Base-by-base conservation (phyloP, 2,113 vertebrate species). In the Neofelis nebulosa region DNA sequence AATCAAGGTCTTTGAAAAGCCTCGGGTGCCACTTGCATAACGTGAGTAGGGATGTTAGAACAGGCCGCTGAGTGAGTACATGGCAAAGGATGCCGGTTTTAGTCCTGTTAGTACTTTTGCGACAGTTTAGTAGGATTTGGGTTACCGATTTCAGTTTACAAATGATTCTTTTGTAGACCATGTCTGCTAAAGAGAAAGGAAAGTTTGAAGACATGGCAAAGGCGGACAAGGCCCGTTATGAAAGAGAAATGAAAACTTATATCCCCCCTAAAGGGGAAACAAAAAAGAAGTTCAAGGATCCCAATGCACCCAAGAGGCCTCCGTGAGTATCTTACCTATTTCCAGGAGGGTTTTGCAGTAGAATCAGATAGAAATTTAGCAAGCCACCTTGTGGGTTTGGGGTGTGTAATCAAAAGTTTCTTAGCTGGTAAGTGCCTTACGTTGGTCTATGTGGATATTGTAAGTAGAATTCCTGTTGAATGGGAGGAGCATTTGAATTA, bases 171-270 rank as follows among this genome's bases (percentile, higher is more conserved):
- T 98, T 98, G 13, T 94, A 99, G 99, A 99, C 99, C n/a, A 99
- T 99, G 99, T 99, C 99, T 94, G 98, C 99, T 85, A 99, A 99
- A 98, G 99, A 99, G 97, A 99, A 99, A 95, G 99, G 99, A 88
- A 99, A 99, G 96, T 99, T 99, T 98, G 99, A 99, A 99, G 99
- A 99, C 73, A 99, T 99, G 99, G 99, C 99, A 96, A 99, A 99
- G 97, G 99, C 97, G 82, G 99, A 99, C 98, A 99, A 99, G 98
- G 98, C 99, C 97, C 99, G 99, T 97, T 99, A 99, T 38, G 99
- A 99, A 98, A 99, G 99, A 98, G 99, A 99, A 99, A 99, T 99
- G 99, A 99, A 99, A 99, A 99, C 99, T 96, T 99, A 99, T 89
- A 98, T 99, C 94, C 99, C 99, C 94, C 99, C 99, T 65, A 99